A percentile compares a stretch with the other conserved stretches of the same genome.
Evolutionary conservation across 2,888 invertebrate species (phyloP).

Genomic region (Lithophane socia): DNA sequence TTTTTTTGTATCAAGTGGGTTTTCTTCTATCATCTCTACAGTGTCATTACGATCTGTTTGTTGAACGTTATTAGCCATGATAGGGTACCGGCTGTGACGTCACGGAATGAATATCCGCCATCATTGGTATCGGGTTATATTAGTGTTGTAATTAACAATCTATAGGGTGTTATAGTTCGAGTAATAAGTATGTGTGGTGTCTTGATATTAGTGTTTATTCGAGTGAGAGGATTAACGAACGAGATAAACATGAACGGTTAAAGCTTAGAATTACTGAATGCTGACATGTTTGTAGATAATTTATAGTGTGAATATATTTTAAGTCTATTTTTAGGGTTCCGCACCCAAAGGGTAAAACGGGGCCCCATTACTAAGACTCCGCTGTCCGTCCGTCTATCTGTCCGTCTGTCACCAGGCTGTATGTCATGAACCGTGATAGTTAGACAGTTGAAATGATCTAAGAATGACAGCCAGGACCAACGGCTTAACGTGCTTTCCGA

Average conservation of each 20-base stretch:
- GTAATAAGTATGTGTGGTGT: background rate
- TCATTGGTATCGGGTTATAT: constrained; percentile 46
- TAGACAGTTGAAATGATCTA: no score
- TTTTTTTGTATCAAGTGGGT: no score
- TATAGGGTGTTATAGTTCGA: constrained; percentile 16
- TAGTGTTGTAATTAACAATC: constrained; percentile 53
- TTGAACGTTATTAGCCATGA: constrained; percentile 61
- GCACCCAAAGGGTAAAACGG: no score
- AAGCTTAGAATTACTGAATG: background rate
- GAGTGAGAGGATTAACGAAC: background rate
- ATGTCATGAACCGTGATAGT: no score
- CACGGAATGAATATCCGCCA: constrained; percentile 47
- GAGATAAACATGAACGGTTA: background rate
- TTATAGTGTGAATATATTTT: background rate
- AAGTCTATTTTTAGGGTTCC: no score
- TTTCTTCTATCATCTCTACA: background rate
- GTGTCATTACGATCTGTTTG: constrained; percentile 59
- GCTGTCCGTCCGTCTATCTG: no score
- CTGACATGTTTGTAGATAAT: background rate
- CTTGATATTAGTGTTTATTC: background rate
- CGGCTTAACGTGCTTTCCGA: no score
- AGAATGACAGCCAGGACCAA: no score
- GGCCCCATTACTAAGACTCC: no score
- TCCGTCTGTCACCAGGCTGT: no score
- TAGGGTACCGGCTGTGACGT: constrained; percentile 60